Evolutionary conservation across 2,797 vertebrate species (phyloP).

Genomic region (Hybognathus amarus): DNA sequence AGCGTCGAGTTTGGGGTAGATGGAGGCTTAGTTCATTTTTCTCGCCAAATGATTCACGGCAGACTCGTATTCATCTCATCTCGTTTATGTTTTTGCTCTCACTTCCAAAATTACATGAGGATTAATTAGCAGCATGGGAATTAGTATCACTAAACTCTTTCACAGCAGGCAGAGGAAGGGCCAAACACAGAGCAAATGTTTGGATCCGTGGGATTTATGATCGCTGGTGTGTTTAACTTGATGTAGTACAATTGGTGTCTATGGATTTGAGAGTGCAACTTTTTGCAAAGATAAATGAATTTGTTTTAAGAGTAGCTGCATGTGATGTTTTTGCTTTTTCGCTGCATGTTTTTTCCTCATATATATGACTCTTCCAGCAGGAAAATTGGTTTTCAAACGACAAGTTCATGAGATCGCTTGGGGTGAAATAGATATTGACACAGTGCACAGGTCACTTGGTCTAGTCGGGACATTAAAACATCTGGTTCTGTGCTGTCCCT

Average conservation of each 20-base stretch:
- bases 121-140: slow-evolving; percentile 66
- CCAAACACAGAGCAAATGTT: slow-evolving; percentile 59
- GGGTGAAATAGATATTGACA: slow-evolving; percentile 36
- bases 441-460: slow-evolving; percentile 24
- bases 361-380: slow-evolving; percentile 20
- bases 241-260: slow-evolving; percentile 38
- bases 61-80: slow-evolving; percentile 62
- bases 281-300: slow-evolving; percentile 1
- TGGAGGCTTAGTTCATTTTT: slow-evolving; percentile 22
- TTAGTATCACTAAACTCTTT: slow-evolving; percentile 52
- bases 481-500: slow-evolving; percentile 44
- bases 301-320: slow-evolving; percentile 8
- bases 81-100: slow-evolving; percentile 61
- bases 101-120: slow-evolving; percentile 57
- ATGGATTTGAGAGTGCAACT: slow-evolving; percentile 21
- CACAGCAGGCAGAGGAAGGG: slow-evolving; percentile 47
- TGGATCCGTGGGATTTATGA: slow-evolving; percentile 57
- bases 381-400: not conserved
- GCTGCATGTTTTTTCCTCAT: not conserved
- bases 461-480: slow-evolving; percentile 46
- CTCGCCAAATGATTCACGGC: slow-evolving; percentile 60
- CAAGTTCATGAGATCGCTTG: slow-evolving; percentile 18
- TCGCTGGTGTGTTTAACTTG: slow-evolving; percentile 58
- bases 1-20: slow-evolving; percentile 9
- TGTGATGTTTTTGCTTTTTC: slow-evolving; percentile 6